Percentiles rank a stretch among this genome's conserved stretches.
phyloP scores from a whole-genome alignment of 1,140 invertebrate species.

The Neuroterus valhalla region DNA sequence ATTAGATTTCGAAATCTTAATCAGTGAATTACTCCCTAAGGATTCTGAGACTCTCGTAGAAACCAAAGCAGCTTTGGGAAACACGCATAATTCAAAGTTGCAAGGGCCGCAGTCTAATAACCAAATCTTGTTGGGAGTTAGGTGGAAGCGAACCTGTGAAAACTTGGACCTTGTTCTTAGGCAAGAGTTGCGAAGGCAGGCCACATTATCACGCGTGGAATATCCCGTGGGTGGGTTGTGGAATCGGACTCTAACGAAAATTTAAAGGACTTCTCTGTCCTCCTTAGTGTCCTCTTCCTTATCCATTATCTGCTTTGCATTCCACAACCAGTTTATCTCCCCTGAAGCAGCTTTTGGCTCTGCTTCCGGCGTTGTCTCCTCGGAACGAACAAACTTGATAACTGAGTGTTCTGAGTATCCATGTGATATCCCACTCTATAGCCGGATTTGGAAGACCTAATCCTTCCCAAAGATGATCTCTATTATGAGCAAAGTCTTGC shows the following conservation, averaged over 20 bases:
- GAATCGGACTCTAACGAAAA: slow-evolving; percentile 61
- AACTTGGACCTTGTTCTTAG: slow-evolving; percentile 55
- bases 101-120: slow-evolving; percentile 70
- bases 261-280: slow-evolving; percentile 46
- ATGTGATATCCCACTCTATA: slow-evolving; percentile 52
- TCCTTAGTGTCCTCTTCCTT: slow-evolving; percentile 44
- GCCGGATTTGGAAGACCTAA: slow-evolving; percentile 63
- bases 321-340: slow-evolving; percentile 37
- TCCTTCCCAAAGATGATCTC: slow-evolving; percentile 57
- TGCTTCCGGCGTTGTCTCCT: slow-evolving; percentile 68
- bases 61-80: slow-evolving; percentile 38
- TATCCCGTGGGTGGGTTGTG: slow-evolving; percentile 50
- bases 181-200: slow-evolving; percentile 43
- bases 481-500: neutral
- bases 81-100: slow-evolving; percentile 71
- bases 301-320: slow-evolving; percentile 43
- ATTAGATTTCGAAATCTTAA: slow-evolving; percentile 56
- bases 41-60: slow-evolving; percentile 45
- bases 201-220: slow-evolving; percentile 44
- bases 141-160: slow-evolving; percentile 43
- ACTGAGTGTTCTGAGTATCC: slow-evolving; percentile 60
- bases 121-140: slow-evolving; percentile 66
- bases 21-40: slow-evolving; percentile 67
- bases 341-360: slow-evolving; percentile 61
- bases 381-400: slow-evolving; percentile 71